Percentiles rank a stretch among this genome's conserved stretches.
These are phyloP conservation scores for Drosophila mimetica DNA, from an alignment of 2,888 invertebrate species.

Conservation along the genomic window DNA sequence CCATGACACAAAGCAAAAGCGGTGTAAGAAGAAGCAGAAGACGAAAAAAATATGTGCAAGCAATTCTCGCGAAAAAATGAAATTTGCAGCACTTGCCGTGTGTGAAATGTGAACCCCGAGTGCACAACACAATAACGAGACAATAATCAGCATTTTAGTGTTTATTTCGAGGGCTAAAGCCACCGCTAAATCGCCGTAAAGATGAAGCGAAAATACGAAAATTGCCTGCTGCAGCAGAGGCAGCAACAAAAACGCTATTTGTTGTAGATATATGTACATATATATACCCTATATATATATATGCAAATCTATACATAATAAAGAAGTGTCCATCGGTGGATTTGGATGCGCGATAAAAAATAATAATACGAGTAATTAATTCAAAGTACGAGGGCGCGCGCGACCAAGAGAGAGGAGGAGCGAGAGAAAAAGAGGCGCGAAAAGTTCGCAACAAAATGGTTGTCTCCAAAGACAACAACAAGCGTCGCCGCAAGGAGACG, in stretches of 20 bases:
- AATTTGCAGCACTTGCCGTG: conserved; percentile 47
- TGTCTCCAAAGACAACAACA: conserved; percentile 83
- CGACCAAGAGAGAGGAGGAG: conserved; percentile 9
- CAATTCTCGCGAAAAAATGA: conserved; percentile 64
- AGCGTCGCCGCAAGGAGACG: conserved; percentile 83
- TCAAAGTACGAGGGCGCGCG: conserved; percentile 17
- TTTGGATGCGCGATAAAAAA: conserved; percentile 37
- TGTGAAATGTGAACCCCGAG: conserved; percentile 54
- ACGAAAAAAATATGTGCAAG: conserved; percentile 75
- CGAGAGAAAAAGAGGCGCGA: conserved; percentile 73
- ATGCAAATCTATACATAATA: conserved; percentile 47
- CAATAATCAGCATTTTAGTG: conserved; percentile 62
- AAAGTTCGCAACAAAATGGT: conserved; percentile 82
- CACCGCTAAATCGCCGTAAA: conserved; percentile 57
- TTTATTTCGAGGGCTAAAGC: conserved; percentile 30
- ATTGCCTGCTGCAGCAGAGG: conserved; percentile 61
- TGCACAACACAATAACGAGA: conserved; percentile 48
- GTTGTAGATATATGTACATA: conserved; percentile 61
- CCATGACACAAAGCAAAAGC: conserved; percentile 79
- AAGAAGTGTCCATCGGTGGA: conserved; percentile 46
- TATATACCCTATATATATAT: conserved; percentile 6
- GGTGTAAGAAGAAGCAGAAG: conserved; percentile 61
- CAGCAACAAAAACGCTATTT: conserved; percentile 77
- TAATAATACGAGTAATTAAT: conserved; percentile 19
- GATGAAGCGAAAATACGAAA: conserved; percentile 79